Conservation (phyloP, 2,113 vertebrate genomes). For the Gallinago media region DNA sequence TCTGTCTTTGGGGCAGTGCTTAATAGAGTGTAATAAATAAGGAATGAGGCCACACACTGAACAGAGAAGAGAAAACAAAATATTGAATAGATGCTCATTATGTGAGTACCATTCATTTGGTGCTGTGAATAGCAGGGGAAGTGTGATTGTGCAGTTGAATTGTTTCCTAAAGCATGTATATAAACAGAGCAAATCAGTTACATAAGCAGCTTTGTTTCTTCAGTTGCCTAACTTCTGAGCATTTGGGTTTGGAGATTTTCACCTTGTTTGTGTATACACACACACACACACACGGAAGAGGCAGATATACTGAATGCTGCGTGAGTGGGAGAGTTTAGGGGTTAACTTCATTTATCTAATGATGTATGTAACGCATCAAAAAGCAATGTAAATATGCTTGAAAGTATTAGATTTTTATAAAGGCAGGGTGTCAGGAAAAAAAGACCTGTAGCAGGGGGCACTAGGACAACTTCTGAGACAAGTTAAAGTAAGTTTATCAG, state of each 20-base stretch:
- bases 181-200: background rate
- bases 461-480: background rate
- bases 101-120: background rate
- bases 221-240: background rate
- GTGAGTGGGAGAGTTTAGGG: background rate
- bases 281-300: background rate
- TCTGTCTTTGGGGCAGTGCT: background rate
- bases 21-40: constrained; percentile 24
- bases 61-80: constrained; percentile 39
- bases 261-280: background rate
- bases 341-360: background rate
- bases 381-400: background rate
- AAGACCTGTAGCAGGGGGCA: background rate
- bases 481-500: background rate
- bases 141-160: background rate
- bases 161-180: background rate
- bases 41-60: constrained; percentile 33
- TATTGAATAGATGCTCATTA: constrained; percentile 48
- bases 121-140: constrained; percentile 4
- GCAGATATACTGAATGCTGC: background rate
- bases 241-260: background rate
- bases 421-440: background rate
- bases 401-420: background rate
- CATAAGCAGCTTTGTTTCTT: background rate
- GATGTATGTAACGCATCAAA: background rate